These are phyloP conservation scores for Xenentodon cancila DNA, from an alignment of 2,797 vertebrate species.

Conservation along the genomic window DNA sequence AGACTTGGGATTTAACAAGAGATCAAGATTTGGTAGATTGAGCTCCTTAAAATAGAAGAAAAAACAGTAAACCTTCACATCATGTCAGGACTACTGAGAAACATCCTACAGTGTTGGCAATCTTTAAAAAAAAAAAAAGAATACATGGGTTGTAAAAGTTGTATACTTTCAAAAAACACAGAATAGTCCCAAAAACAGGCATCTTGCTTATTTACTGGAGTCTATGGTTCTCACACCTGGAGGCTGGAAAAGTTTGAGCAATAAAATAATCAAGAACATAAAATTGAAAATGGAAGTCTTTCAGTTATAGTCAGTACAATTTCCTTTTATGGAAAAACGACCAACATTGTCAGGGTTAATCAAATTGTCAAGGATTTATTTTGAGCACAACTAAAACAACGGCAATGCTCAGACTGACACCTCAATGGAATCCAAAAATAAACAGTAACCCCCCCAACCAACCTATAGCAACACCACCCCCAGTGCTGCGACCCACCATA, in stretches of 20 bases:
- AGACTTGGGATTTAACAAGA: constrained; percentile 50
- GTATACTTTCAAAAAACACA: background rate
- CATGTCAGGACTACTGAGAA: constrained; percentile 21
- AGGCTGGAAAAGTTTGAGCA: no score
- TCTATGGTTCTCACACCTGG: no score
- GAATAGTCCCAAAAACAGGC: background rate
- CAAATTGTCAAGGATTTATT: constrained; percentile 43
- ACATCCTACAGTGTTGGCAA: background rate
- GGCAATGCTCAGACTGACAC: constrained; percentile 47
- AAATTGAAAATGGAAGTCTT: no score
- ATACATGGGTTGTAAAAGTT: background rate
- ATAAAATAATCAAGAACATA: no score
- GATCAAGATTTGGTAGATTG: constrained; percentile 51
- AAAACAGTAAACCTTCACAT: constrained; percentile 32
- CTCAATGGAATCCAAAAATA: constrained; percentile 67
- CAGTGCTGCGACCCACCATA: constrained; percentile 41
- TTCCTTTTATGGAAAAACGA: constrained; percentile 20
- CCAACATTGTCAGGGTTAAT: background rate
- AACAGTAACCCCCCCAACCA: constrained; percentile 40
- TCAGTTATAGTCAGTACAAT: constrained; percentile 5
- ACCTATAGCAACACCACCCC: constrained; percentile 48
- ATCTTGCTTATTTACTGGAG: no score
- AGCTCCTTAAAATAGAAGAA: constrained; percentile 45
- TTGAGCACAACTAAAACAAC: constrained; percentile 41
- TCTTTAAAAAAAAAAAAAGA: background rate